Evolutionary conservation across 2,888 invertebrate species (phyloP).

Genomic region (Drosophila kuntzei): DNA sequence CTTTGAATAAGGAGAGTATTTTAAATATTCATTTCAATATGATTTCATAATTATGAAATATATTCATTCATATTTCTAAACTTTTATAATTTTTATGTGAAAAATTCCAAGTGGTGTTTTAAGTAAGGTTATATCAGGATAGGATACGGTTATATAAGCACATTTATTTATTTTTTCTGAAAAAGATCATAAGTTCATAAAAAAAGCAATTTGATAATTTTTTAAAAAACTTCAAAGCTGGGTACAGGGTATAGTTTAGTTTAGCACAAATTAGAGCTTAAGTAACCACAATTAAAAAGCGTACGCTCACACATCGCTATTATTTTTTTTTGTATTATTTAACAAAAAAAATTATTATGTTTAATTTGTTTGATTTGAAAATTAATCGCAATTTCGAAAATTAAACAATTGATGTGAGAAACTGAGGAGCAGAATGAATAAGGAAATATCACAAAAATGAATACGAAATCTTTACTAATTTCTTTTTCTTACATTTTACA

Average conservation of each 20-base stretch:
- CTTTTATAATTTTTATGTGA: background rate
- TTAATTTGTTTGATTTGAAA: constrained; percentile 21
- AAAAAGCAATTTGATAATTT: background rate
- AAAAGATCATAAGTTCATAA: background rate
- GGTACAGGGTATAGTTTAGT: constrained; percentile 14
- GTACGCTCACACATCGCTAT: constrained; percentile 24
- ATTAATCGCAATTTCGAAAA: constrained; percentile 12
- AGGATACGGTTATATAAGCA: too few relatives aligned
- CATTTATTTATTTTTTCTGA: too few relatives aligned
- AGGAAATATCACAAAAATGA: constrained; percentile 8
- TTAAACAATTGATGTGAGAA: constrained; percentile 5
- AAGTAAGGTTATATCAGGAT: background rate
- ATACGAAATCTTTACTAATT: constrained; percentile 70
- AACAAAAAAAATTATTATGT: constrained; percentile 11
- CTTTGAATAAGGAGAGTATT: too few relatives aligned
- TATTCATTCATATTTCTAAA: background rate
- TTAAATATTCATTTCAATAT: background rate
- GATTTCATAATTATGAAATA: background rate
- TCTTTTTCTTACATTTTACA: constrained; percentile 79
- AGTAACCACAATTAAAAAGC: background rate
- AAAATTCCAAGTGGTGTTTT: background rate
- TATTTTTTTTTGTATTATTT: constrained; percentile 14
- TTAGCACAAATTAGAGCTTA: background rate
- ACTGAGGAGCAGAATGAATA: constrained; percentile 6
- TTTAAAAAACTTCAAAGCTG: background rate